Evolutionary conservation across 2,113 vertebrate genomes (phyloP), one percentile per base, ranked within the genome.

Genomic region (Syngnathus floridae): DNA sequence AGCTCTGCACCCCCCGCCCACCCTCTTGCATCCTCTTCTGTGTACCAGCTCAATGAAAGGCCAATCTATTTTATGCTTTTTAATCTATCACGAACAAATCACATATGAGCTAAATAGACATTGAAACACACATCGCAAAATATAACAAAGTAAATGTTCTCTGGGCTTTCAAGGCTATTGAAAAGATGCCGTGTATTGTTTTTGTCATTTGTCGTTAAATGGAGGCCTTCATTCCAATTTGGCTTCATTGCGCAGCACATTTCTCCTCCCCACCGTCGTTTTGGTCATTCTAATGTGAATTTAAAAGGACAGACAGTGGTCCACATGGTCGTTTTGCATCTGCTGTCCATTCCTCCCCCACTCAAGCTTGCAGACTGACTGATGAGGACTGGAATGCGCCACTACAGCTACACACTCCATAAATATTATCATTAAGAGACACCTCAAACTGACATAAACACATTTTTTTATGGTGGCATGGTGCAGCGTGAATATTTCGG

Each of bases 281-380:
- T 58, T 10, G 9, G 7, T 36, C 31, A 11, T 7, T 17, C 55
- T 10, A 17, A 57, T 8, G 35, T 57, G 14, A 57, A 36, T 1
- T 16, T 8, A 57, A 57, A 16, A 58, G 17, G 56, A 58, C 35
- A 58, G 57, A 65, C 26, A 63, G 67, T 17, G 1, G 66, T 91
- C 93, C 94, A 94, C 93, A 91, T 93, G 93, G 92, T 16, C 40
- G 61, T 90, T 37, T 16, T 65, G 48, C 48, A 49, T 49, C 48
- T n/a, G 6, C 4, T 46, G 17, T 17, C 17, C 46, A 43, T 43
- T 43, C 72, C 73, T 13, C 49, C 70, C 43, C 41, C 51, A 41
- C 19, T 55, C 45, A 17, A 84, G 69, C 70, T 75, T 68, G 64
- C 66, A 46, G 68, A 58, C 56, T 58, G 56, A 64, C 48, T 72